Evolutionary conservation across 2,113 vertebrate species (phyloP), one percentile per base, ranked within the genome.

Genomic region (Manacus vitellinus): DNA sequence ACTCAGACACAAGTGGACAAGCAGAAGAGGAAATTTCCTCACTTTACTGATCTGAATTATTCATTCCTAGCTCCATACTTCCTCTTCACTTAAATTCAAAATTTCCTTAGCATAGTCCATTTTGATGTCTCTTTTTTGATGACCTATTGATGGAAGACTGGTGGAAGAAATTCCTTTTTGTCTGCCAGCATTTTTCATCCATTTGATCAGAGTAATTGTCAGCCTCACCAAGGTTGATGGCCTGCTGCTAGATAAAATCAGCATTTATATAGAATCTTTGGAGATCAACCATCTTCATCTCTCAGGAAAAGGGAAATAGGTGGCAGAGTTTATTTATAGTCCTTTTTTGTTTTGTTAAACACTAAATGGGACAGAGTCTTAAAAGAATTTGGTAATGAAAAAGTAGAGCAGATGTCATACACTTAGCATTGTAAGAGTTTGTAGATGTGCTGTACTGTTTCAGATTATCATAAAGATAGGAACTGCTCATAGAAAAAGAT

Each of bases 221-320:
- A 95, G 79, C 92, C 73, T 95, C 59, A 79, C 70, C 62, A 94
- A 97, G 91, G 85, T 86, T 72, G 72, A 77, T 70, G 75, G 75
- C 71, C 82, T 95, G 70, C 78, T 94, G 94, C 67, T 92, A 95
- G 94, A 94, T 94, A 94, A 94, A 95, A 97, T 95, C 89, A 92
- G 47, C 94, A 92, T 96, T 94, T 97, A 89, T 97, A 97, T 74
- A 82, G 80, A 95, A 94, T 87, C 59, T 74, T 82, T 82, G 70
- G 59, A 94, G 73, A 94, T 92, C 89, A 93, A 96, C 74, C 80
- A 91, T 93, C 78, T 96, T 95, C 91, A 84, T 92, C 76, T 96
- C 92, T 95, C 94, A 95, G 85, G 72, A 97, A 92, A 94, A 85
- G 72, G 66, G 67, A 95, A 95, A 83, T 88, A 97, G 95, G 88